These are phyloP conservation scores for Montipora capitata DNA, from an alignment of 92 coral and sea anemone species.

Conservation along the genomic window DNA sequence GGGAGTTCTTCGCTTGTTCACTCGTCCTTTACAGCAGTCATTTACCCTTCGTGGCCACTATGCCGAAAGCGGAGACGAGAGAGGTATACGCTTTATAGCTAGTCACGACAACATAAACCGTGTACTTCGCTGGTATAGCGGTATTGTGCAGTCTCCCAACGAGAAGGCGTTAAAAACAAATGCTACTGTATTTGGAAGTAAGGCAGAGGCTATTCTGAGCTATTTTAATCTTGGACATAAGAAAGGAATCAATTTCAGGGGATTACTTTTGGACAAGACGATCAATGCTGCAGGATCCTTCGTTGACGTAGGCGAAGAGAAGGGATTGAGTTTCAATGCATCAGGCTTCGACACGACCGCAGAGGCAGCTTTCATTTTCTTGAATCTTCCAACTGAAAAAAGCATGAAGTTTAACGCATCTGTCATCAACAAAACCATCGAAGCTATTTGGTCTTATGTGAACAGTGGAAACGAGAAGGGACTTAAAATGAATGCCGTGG, in stretches of 20 bases:
- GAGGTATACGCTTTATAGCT: constrained; percentile 89
- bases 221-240: constrained; percentile 77
- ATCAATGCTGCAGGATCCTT: constrained; percentile 71
- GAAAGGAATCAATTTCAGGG: constrained; percentile 82
- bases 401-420: constrained; percentile 81
- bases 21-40: constrained; percentile 85
- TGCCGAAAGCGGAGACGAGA: constrained; percentile 74
- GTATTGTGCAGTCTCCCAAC: constrained; percentile 78
- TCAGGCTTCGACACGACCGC: constrained; percentile 76
- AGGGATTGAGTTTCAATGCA: constrained; percentile 78
- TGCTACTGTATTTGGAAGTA: constrained; percentile 86
- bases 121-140: constrained; percentile 85
- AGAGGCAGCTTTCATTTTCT: constrained; percentile 78
- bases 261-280: constrained; percentile 74
- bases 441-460: constrained; percentile 78
- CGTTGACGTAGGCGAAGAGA: constrained; percentile 75
- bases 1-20: constrained; percentile 71
- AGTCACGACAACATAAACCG: constrained; percentile 93
- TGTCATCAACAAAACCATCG: constrained; percentile 65
- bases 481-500: constrained; percentile 74
- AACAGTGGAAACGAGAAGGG: constrained; percentile 72
- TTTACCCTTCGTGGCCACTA: constrained; percentile 86
- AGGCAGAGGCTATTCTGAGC: constrained; percentile 78
- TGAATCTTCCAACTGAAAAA: constrained; percentile 70
- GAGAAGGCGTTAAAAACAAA: constrained; percentile 89